Percentiles rank a stretch among this genome's conserved stretches.
Evolutionary conservation across 2,888 invertebrate genomes (phyloP).

Genomic region (Agonopterix arenella): DNA sequence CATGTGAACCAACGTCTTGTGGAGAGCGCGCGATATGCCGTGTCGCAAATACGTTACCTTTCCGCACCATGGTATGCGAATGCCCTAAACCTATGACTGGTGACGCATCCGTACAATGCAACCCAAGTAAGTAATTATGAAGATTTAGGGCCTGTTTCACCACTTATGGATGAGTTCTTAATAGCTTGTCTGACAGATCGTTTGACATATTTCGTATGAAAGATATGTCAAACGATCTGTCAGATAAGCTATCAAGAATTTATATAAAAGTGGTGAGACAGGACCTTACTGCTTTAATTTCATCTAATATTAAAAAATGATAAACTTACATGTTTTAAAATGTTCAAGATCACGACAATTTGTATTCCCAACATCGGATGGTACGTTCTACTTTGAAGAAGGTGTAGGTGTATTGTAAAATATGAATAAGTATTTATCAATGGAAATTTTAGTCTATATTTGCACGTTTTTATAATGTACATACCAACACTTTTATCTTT

Average conservation of each 20-base stretch:
- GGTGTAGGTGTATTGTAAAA: neutral
- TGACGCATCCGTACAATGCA: conserved; percentile 91
- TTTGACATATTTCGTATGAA: no score
- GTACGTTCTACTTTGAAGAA: neutral
- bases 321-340: neutral
- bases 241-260: no score
- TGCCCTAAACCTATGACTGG: conserved; percentile 90
- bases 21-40: conserved; percentile 88
- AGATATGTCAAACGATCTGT: no score
- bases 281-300: neutral
- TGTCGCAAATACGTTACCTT: conserved; percentile 90
- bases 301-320: neutral
- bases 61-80: conserved; percentile 92
- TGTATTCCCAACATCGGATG: neutral
- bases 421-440: neutral
- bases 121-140: conserved; percentile 79
- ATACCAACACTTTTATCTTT: neutral
- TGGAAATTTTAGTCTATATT: neutral
- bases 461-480: neutral
- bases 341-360: neutral
- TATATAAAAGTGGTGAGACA: no score
- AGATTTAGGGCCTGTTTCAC: neutral
- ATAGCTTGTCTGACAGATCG: no score
- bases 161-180: no score
- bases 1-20: conserved; percentile 88